phyloP scores from a whole-genome alignment of 2,113 vertebrate genomes.

The Saccopteryx bilineata region DNA sequence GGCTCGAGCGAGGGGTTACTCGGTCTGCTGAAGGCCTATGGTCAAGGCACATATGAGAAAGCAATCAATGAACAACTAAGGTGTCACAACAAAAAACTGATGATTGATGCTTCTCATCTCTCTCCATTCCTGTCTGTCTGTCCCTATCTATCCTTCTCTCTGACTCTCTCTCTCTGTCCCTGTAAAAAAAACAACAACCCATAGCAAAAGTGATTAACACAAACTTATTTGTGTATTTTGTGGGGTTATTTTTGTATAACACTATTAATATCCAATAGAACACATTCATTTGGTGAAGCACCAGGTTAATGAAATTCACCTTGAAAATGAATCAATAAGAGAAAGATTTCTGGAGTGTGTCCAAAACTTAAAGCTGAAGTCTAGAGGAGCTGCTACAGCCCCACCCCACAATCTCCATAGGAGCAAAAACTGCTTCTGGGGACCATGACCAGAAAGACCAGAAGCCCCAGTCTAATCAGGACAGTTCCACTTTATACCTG shows the following conservation, averaged over 20 bases:
- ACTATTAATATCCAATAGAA: background rate
- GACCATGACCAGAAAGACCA: background rate
- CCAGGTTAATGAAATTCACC: background rate
- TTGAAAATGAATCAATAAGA: slow-evolving; percentile 20
- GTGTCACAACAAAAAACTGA: too few species aligned
- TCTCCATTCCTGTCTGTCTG: too few species aligned
- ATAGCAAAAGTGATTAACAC: background rate
- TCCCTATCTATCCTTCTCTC: too few species aligned
- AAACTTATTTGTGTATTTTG: background rate
- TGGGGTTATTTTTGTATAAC: background rate
- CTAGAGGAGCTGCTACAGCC: background rate
- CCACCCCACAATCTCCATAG: background rate
- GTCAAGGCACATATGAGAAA: too few species aligned
- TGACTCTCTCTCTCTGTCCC: too few species aligned
- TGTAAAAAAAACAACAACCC: too few species aligned
- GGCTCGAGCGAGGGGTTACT: too few species aligned
- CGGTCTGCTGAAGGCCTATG: too few species aligned
- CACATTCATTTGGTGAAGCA: background rate
- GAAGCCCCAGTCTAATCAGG: background rate
- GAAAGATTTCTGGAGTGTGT: background rate
- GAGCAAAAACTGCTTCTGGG: background rate
- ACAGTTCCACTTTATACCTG: background rate
- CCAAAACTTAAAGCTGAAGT: background rate
- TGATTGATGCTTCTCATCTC: too few species aligned
- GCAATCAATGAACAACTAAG: too few species aligned